Conservation (phyloP, 2,113 vertebrate species). For the Gnathonemus longibarbis region DNA sequence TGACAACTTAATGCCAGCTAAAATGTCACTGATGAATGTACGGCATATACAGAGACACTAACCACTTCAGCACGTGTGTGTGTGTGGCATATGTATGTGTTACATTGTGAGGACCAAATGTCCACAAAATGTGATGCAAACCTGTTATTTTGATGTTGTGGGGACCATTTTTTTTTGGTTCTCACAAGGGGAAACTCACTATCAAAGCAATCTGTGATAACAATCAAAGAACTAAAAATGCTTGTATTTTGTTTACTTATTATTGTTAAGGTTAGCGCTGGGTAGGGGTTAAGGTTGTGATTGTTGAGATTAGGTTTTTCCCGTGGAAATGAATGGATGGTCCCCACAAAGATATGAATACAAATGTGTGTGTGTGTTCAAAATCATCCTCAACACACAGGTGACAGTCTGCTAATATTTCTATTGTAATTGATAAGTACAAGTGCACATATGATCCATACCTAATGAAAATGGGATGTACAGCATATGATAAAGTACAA, state of each 20-base stretch:
- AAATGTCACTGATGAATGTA: not conserved
- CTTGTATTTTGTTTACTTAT: not conserved
- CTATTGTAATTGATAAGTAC: not conserved
- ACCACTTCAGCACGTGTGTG: not conserved
- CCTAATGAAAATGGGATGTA: slow-evolving; percentile 15
- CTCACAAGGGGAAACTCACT: not conserved
- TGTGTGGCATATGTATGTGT: slow-evolving; percentile 11
- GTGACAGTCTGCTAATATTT: not conserved
- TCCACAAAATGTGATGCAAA: not conserved
- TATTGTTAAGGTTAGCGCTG: not conserved
- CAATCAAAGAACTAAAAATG: not conserved
- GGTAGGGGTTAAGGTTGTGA: not conserved
- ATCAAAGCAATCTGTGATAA: not conserved
- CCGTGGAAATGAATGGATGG: not conserved
- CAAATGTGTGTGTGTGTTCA: slow-evolving; percentile 18
- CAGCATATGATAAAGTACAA: not conserved
- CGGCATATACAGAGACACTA: not conserved
- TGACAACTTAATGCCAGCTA: not conserved
- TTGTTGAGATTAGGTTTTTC: not conserved
- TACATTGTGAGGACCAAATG: not conserved
- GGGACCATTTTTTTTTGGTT: not conserved
- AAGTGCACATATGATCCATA: slow-evolving; percentile 33
- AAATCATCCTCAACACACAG: not conserved
- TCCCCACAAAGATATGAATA: not conserved
- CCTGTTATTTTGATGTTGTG: not conserved